These are phyloP conservation scores for Oncorhynchus clarkii DNA, from an alignment of 2,113 vertebrate species.

Conservation along the genomic window DNA sequence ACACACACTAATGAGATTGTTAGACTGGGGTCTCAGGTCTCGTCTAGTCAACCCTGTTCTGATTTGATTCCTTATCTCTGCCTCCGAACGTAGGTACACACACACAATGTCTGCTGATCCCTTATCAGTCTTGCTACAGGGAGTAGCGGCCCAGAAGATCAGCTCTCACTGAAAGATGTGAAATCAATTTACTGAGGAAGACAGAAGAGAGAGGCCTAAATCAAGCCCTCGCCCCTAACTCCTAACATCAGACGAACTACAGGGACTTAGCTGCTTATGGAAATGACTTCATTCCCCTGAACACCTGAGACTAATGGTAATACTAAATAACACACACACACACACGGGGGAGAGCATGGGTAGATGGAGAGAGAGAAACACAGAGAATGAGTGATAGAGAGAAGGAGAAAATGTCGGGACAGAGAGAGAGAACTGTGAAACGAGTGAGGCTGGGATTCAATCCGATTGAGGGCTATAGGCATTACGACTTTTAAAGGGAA, in stretches of 20 bases:
- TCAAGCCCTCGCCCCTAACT: not conserved
- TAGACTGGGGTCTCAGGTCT: not conserved
- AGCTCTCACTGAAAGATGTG: slow-evolving; percentile 2
- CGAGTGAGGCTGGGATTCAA: too few species aligned
- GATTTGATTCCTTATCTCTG: too few species aligned
- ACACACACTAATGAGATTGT: too few species aligned
- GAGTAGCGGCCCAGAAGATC: not conserved
- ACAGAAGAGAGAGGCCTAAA: too few species aligned
- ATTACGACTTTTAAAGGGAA: too few species aligned
- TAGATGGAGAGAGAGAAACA: too few species aligned
- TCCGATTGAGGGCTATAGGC: too few species aligned
- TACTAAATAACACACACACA: not conserved
- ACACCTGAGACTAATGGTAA: slow-evolving; percentile 18
- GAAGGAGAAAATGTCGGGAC: too few species aligned
- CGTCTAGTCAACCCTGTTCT: not conserved
- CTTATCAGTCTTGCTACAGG: not conserved
- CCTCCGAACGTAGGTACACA: not conserved
- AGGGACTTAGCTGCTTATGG: slow-evolving; percentile 13
- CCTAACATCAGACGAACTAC: not conserved
- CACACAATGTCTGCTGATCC: not conserved
- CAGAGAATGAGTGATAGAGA: too few species aligned
- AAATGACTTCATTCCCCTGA: slow-evolving; percentile 19
- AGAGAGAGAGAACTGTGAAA: too few species aligned
- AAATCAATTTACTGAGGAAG: not conserved
- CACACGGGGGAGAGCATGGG: too few species aligned